These are phyloP conservation scores for Tetragnatha versicolor DNA, from an alignment of 1,140 invertebrate species.

Conservation along the genomic window DNA sequence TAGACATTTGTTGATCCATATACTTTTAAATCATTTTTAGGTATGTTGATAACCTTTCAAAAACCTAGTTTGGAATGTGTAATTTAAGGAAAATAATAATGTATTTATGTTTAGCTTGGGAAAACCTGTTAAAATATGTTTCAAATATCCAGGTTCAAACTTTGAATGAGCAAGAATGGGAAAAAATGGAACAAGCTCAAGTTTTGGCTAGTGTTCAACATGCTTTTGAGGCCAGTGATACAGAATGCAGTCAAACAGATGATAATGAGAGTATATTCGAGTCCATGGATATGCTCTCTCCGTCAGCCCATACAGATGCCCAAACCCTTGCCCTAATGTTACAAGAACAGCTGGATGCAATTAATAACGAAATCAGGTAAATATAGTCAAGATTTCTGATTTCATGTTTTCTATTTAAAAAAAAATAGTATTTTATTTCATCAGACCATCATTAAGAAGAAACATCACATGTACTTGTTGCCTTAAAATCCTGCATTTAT, in stretches of 20 bases:
- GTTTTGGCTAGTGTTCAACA: constrained; percentile 91
- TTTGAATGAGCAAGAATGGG: constrained; percentile 81
- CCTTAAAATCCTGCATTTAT: background rate
- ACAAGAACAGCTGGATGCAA: constrained; percentile 98
- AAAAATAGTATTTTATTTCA: too few species aligned
- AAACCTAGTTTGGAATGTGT: too few species aligned
- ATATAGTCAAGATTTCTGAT: background rate
- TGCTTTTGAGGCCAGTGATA: constrained; percentile 83
- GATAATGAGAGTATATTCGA: constrained; percentile 72
- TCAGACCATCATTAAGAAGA: background rate
- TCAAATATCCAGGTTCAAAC: constrained; percentile 67
- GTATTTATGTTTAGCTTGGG: too few species aligned
- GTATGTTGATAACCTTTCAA: too few species aligned
- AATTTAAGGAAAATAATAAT: too few species aligned
- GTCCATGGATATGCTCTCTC: constrained; percentile 72
- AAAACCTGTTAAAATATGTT: too few species aligned
- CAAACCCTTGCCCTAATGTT: constrained; percentile 97
- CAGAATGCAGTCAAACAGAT: constrained; percentile 77
- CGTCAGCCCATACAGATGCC: constrained; percentile 78
- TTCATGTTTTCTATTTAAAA: too few species aligned
- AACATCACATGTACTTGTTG: background rate
- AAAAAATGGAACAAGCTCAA: constrained; percentile 92
- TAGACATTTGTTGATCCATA: too few species aligned
- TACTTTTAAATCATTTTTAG: too few species aligned
- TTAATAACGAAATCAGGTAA: constrained; percentile 96